These are phyloP conservation scores for Crocuta crocuta DNA, from an alignment of 2,113 vertebrate genomes.

Conservation along the genomic window DNA sequence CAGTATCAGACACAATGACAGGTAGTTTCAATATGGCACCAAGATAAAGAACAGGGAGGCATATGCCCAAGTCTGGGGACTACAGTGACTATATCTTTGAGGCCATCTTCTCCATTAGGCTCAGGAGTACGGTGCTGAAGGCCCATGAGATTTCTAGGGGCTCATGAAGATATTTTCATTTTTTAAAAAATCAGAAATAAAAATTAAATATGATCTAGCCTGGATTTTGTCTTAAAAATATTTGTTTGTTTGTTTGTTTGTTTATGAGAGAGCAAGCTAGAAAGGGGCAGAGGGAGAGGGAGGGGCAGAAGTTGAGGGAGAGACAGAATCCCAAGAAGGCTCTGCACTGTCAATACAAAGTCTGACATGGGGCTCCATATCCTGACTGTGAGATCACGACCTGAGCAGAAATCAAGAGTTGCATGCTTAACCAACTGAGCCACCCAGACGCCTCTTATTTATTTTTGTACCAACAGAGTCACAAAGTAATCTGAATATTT, in stretches of 20 bases:
- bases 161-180: neutral
- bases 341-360: too few species aligned
- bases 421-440: too few species aligned
- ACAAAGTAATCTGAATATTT: neutral
- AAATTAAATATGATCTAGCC: neutral
- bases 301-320: too few species aligned
- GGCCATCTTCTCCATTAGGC: neutral
- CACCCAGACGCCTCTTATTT: neutral
- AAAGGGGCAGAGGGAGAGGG: too few species aligned
- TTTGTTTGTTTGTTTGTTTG: too few species aligned
- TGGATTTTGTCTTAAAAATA: neutral
- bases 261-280: too few species aligned
- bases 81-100: neutral
- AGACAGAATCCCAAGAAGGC: too few species aligned
- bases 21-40: neutral
- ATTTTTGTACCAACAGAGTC: neutral
- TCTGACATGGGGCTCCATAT: too few species aligned
- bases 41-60: neutral
- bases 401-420: too few species aligned
- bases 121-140: neutral
- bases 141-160: neutral
- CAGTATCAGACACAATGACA: neutral
- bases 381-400: too few species aligned
- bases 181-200: constrained; percentile 28
- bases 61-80: neutral